Evolutionary conservation across 2,797 vertebrate genomes (phyloP).

Genomic region (Nyctibius grandis): DNA sequence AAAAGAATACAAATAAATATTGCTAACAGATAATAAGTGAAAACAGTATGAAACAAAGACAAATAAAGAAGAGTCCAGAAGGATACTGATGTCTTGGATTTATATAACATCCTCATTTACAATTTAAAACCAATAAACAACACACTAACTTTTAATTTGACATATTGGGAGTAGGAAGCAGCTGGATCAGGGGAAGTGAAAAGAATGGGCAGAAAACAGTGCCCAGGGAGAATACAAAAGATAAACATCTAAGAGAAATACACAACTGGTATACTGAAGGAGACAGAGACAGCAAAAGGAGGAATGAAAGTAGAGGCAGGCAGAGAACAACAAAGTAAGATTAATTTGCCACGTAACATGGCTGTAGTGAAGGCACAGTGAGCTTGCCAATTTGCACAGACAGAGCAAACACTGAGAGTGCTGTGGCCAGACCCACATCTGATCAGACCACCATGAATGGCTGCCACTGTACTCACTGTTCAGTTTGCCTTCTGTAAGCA

Average conservation of each 20-base stretch:
- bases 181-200: not conserved
- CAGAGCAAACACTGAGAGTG: not conserved
- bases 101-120: not conserved
- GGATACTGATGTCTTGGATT: not conserved
- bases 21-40: not conserved
- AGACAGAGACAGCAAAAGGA: not conserved
- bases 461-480: not conserved
- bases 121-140: not conserved
- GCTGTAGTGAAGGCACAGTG: not conserved
- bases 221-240: not conserved
- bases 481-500: not conserved
- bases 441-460: fast-evolving
- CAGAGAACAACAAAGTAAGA: not conserved
- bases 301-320: not conserved
- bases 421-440: not conserved
- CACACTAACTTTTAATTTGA: not conserved
- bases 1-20: not conserved
- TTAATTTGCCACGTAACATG: not conserved
- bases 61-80: not conserved
- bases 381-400: not conserved
- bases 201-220: not conserved
- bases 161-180: not conserved
- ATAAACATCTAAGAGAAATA: not conserved
- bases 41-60: not conserved
- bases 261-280: not conserved